These are phyloP conservation scores for Garrulus glandarius DNA, from an alignment of 2,797 vertebrate species.

Conservation along the genomic window DNA sequence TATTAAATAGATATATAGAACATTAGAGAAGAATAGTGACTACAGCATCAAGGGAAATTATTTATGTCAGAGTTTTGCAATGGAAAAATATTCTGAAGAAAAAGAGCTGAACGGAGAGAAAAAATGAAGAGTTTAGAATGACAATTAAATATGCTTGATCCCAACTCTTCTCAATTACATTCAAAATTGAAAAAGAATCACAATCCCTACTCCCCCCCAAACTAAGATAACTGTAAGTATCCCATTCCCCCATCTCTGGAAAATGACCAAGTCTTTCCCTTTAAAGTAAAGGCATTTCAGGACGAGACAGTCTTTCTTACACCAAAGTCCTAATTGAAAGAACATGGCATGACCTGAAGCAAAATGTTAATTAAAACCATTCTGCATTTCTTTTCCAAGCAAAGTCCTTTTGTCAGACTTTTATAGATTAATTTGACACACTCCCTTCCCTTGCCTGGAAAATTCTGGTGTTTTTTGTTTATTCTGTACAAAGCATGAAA, in stretches of 20 bases:
- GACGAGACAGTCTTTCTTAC: conserved; percentile 15
- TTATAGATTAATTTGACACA: conserved; percentile 25
- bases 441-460: conserved; percentile 32
- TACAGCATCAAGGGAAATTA: neutral
- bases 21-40: neutral
- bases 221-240: neutral
- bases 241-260: neutral
- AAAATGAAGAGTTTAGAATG: neutral
- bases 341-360: conserved; percentile 59
- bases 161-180: neutral
- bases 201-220: neutral
- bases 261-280: conserved; percentile 14
- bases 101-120: neutral
- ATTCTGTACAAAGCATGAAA: conserved; percentile 9
- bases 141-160: neutral
- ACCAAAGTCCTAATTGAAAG: conserved; percentile 54
- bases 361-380: conserved; percentile 67
- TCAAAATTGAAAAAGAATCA: neutral
- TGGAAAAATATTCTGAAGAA: neutral
- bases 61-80: neutral
- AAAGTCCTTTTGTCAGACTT: conserved; percentile 4
- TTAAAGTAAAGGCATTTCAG: conserved; percentile 40
- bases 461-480: neutral
- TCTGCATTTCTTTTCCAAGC: conserved; percentile 24
- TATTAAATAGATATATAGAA: neutral